Evolutionary conservation across 2,888 invertebrate genomes (phyloP).

Genomic region (Dryobotodes eremita): DNA sequence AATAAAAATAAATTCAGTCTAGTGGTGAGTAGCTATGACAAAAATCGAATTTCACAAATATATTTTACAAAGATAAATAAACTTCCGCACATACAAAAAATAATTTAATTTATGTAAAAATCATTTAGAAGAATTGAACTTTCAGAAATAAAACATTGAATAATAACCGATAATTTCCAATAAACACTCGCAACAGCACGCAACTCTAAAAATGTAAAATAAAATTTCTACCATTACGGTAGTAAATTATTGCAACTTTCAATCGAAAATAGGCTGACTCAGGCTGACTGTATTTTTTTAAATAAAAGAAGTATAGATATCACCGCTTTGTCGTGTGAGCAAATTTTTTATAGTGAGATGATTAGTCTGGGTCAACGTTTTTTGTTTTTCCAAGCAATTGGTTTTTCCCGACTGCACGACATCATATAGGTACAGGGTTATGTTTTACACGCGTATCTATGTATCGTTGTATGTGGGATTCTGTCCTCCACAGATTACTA

Average conservation of each 20-base stretch:
- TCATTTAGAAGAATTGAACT: background rate
- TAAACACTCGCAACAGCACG: background rate
- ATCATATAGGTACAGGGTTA: no score
- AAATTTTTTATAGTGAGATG: background rate
- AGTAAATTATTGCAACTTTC: background rate
- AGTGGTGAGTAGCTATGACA: constrained; percentile 61
- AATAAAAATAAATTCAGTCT: constrained; percentile 88
- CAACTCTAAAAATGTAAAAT: constrained; percentile 20
- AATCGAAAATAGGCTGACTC: background rate
- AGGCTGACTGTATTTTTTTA: no score
- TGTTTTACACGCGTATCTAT: no score
- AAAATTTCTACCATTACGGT: constrained; percentile 21
- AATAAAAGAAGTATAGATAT: no score
- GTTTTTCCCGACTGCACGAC: background rate
- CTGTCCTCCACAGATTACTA: no score
- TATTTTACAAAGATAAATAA: background rate
- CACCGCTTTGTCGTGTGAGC: no score
- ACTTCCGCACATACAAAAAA: background rate
- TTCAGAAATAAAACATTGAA: background rate
- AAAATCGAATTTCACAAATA: constrained; percentile 30
- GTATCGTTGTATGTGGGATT: no score
- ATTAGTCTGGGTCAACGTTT: background rate
- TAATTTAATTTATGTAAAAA: background rate
- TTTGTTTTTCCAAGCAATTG: background rate
- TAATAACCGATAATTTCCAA: constrained; percentile 24